Percentiles rank a stretch among this genome's conserved stretches.
Evolutionary conservation across 2,113 vertebrate species (phyloP).

Genomic region (Choloepus hoffmanni): DNA sequence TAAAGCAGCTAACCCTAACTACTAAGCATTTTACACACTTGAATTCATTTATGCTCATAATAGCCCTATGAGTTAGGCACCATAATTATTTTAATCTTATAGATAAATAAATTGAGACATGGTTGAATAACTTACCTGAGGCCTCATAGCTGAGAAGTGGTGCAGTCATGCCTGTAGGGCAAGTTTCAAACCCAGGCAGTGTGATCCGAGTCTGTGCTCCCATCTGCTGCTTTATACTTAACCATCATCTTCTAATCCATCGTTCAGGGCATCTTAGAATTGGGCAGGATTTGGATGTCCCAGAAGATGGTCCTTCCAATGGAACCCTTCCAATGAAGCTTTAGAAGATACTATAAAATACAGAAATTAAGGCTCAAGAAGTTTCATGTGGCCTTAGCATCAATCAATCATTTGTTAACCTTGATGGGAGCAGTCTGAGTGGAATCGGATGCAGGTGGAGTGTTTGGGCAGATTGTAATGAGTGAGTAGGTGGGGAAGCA

Average conservation of each 20-base stretch:
- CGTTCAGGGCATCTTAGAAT: not conserved
- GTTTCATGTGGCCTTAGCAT: not conserved
- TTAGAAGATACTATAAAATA: not conserved
- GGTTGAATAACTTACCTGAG: not conserved
- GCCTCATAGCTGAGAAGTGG: too few relatives aligned
- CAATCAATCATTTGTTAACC: not conserved
- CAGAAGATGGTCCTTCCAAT: not conserved
- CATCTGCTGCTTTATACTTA: not conserved
- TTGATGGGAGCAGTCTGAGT: not conserved
- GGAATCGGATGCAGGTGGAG: fast-evolving
- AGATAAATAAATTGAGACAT: not conserved
- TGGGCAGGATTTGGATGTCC: too few relatives aligned
- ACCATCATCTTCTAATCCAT: not conserved
- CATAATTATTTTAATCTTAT: not conserved
- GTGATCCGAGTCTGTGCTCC: not conserved
- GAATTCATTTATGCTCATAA: not conserved
- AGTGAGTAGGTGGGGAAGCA: too few relatives aligned
- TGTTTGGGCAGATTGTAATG: not conserved
- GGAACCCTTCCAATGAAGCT: not conserved
- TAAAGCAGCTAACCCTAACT: fast-evolving
- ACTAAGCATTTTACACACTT: not conserved
- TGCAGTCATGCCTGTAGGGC: not conserved
- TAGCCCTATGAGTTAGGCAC: too few relatives aligned
- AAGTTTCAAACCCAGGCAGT: not conserved
- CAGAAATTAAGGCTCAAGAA: not conserved